phyloP scores from a whole-genome alignment of 2,888 invertebrate genomes.

The Peribatodes rhomboidaria region DNA sequence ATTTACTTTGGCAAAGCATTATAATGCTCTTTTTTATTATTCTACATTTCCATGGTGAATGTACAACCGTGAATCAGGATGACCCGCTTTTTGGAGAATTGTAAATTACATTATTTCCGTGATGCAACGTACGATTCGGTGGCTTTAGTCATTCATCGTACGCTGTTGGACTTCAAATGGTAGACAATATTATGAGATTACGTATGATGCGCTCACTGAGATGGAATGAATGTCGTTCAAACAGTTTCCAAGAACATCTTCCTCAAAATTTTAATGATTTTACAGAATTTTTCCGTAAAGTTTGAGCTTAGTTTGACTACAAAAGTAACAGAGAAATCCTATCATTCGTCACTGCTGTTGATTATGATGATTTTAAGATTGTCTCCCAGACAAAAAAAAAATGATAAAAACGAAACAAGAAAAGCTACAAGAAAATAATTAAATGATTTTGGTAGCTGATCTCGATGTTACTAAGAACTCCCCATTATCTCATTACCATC shows the following conservation, averaged over 20 bases:
- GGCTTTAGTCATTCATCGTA: conserved; percentile 44
- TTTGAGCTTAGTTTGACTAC: not conserved
- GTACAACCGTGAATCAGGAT: conserved; percentile 61
- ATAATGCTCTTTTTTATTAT: conserved; percentile 15
- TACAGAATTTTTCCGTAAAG: not conserved
- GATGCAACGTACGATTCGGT: conserved; percentile 49
- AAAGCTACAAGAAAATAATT: too few species aligned
- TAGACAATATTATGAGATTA: conserved; percentile 39
- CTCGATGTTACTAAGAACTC: too few species aligned
- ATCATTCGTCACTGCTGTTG: too few species aligned
- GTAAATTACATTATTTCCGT: conserved; percentile 50
- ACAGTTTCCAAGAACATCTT: conserved; percentile 38
- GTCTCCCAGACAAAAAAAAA: too few species aligned
- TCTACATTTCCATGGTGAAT: conserved; percentile 42
- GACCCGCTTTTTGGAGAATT: conserved; percentile 54
- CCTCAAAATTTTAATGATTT: not conserved
- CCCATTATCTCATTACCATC: too few species aligned
- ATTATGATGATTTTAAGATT: too few species aligned
- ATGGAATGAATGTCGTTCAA: conserved; percentile 33
- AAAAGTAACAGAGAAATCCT: not conserved
- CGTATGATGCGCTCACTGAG: conserved; percentile 30
- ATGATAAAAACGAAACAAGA: too few species aligned
- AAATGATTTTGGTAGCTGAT: too few species aligned
- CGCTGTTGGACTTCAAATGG: conserved; percentile 42
- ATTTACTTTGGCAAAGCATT: conserved; percentile 14